Evolutionary conservation across 2,113 vertebrate species (phyloP).

Genomic region (Pteruthius melanotis): DNA sequence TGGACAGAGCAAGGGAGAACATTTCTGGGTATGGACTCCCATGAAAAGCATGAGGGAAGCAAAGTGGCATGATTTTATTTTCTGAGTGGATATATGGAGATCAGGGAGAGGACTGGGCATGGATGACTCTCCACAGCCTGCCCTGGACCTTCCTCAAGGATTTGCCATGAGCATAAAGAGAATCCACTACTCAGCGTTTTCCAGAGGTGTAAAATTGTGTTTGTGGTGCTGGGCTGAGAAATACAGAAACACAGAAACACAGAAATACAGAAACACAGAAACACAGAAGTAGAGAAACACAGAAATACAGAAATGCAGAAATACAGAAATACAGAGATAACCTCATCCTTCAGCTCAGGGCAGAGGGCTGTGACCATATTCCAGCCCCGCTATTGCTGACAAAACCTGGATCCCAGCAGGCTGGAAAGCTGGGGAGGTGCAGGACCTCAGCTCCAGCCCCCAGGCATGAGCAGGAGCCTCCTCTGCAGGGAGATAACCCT

Average conservation of each 20-base stretch:
- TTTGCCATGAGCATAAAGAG: not conserved
- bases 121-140: not conserved
- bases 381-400: not conserved
- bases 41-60: not conserved
- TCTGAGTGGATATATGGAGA: not conserved
- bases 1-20: not conserved
- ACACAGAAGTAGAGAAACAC: not conserved
- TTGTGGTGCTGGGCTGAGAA: not conserved
- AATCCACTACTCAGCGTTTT: not conserved
- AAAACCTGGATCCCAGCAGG: not conserved
- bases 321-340: not conserved
- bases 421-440: rapidly evolving
- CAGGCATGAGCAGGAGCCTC: not conserved
- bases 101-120: not conserved
- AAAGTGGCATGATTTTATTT: not conserved
- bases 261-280: not conserved
- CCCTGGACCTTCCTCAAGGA: not conserved
- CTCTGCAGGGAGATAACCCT: not conserved
- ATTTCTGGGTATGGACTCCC: not conserved
- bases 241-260: not conserved
- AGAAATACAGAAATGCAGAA: not conserved
- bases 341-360: not conserved
- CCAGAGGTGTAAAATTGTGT: rapidly evolving
- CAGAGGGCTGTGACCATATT: not conserved
- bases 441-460: not conserved